These are phyloP conservation scores for Euphydryas editha DNA, from an alignment of 2,888 invertebrate genomes.

Conservation along the genomic window DNA sequence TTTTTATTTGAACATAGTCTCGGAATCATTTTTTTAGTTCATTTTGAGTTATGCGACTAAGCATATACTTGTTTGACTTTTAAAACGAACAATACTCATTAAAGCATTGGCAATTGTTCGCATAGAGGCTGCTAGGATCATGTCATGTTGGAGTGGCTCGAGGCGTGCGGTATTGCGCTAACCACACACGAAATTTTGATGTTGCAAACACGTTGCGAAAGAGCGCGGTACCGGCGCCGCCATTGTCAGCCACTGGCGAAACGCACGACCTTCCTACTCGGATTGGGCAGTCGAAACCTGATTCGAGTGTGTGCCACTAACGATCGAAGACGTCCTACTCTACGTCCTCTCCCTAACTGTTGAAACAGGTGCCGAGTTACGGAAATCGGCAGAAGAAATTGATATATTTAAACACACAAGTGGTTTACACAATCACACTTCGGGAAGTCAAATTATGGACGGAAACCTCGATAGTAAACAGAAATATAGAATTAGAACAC, in stretches of 20 bases:
- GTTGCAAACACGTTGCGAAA: constrained; percentile 79
- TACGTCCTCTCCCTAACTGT: constrained; percentile 10
- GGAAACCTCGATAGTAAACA: constrained; percentile 14
- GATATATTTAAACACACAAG: constrained; percentile 9
- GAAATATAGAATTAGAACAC: constrained; percentile 16
- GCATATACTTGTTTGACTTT: not conserved
- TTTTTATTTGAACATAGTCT: too few relatives aligned
- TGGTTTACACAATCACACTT: constrained; percentile 7
- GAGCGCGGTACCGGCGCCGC: constrained; percentile 61
- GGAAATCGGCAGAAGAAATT: constrained; percentile 15
- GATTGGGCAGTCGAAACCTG: constrained; percentile 72
- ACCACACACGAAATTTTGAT: constrained; percentile 80
- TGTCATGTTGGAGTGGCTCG: constrained; percentile 37
- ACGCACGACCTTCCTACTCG: constrained; percentile 77
- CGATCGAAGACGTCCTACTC: not conserved
- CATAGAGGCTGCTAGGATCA: constrained; percentile 31
- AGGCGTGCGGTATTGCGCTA: constrained; percentile 67
- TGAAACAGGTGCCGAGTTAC: constrained; percentile 28
- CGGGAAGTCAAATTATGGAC: not conserved
- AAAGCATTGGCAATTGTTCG: constrained; percentile 29
- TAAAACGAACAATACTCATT: constrained; percentile 24
- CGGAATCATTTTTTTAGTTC: too few relatives aligned
- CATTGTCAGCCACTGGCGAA: constrained; percentile 80
- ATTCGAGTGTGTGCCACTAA: constrained; percentile 47
- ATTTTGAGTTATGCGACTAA: too few relatives aligned